Conservation (phyloP, 2,113 vertebrate species). For the Lichenostomus cassidix region DNA sequence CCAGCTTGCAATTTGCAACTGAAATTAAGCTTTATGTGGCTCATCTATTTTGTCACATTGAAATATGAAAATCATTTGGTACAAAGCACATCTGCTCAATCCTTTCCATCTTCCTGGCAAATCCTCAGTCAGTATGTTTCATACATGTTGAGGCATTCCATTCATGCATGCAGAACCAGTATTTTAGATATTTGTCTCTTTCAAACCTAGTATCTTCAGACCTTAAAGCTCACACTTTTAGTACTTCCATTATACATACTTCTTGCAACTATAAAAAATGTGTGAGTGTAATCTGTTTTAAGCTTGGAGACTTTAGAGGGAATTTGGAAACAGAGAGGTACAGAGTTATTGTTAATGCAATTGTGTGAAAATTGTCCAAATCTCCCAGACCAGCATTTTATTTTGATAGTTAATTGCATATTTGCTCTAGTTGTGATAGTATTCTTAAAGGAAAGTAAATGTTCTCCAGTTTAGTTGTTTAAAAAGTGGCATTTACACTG, state of each 20-base stretch:
- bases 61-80: slow-evolving; percentile 82
- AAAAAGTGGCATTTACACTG: slow-evolving; percentile 27
- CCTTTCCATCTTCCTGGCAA: slow-evolving; percentile 52
- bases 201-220: neutral
- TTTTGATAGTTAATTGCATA: slow-evolving; percentile 62
- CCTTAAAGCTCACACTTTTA: neutral
- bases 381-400: slow-evolving; percentile 36
- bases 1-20: slow-evolving; percentile 79
- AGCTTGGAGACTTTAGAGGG: neutral
- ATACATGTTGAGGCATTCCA: slow-evolving; percentile 63
- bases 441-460: slow-evolving; percentile 56
- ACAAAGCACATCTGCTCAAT: slow-evolving; percentile 75
- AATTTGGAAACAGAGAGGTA: slow-evolving; percentile 5
- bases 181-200: neutral
- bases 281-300: neutral
- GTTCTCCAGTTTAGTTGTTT: slow-evolving; percentile 25
- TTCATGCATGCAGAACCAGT: neutral
- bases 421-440: slow-evolving; percentile 23
- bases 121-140: slow-evolving; percentile 39
- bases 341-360: neutral
- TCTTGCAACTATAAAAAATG: neutral
- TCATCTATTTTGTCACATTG: slow-evolving; percentile 85
- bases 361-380: slow-evolving; percentile 8
- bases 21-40: slow-evolving; percentile 82
- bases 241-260: neutral